Evolutionary conservation across 2,113 vertebrate genomes (phyloP), one percentile per base, ranked within the genome.

Genomic region (Saguinus midas): DNA sequence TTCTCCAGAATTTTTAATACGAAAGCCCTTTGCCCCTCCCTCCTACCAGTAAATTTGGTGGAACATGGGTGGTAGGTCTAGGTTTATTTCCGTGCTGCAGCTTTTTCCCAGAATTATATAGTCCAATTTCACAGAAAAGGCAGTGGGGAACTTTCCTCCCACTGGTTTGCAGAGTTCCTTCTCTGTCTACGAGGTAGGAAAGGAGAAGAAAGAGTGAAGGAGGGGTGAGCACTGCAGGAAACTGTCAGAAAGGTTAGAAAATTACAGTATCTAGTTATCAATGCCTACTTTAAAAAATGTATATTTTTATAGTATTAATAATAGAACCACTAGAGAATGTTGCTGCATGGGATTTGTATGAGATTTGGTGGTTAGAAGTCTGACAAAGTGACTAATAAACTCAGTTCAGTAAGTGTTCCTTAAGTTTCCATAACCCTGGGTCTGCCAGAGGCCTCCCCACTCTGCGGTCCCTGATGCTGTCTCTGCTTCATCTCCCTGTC

Each of bases 321-420:
- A 73, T 29, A 78, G 64, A 72, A 25, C 1, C 29, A 76, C 9
- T 21, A 23, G 3, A 0, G 0, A 18, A 23, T 20, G 68, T 55
- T 43, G 18, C 18, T 79, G 1, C 32, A 23, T 55, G 35, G 13
- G 4, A 66, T 16, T 50, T 92, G 17, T 8, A 55, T 9, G 0
- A 23, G 9, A 27, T 37, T 72, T 52, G 35, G 40, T 20, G 58
- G 52, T 66, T 43, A 92, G 64, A 6, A 11, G 14, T 86, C 64
- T 78, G 40, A 91, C 21, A 43, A 86, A 94, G 48, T 70, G n/a
- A 96, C 85, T 64, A 76, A 95, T 80, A 80, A 96, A 87, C 45
- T 83, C 45, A 17, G 14, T 61, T 94, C 79, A 37, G 14, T 52
- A 57, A 81, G 37, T 85, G 8, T 40, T 83, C 61, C 52, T 85